Percentiles rank a stretch among this genome's conserved stretches.
These are phyloP conservation scores for Melanotaenia trifasciata DNA, from an alignment of 2,797 vertebrate species.

Conservation along the genomic window DNA sequence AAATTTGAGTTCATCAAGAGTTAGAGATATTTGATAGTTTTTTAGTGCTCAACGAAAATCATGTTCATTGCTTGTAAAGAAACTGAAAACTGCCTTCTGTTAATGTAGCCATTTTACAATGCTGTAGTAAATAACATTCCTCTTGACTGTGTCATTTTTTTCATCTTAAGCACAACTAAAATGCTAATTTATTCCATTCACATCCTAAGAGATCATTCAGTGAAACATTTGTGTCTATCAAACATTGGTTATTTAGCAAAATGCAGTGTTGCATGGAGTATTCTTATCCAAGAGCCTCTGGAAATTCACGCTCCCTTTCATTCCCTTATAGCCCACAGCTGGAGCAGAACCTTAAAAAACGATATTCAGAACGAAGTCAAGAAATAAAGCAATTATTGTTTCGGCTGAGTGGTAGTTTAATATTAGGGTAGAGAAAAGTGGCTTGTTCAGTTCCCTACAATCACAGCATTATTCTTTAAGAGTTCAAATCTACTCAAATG, in stretches of 20 bases:
- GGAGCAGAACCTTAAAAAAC: constrained; percentile 57
- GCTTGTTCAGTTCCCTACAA: constrained; percentile 39
- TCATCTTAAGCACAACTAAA: constrained; percentile 51
- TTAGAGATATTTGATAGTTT: background rate
- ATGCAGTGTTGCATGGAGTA: constrained; percentile 71
- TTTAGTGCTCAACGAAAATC: constrained; percentile 2
- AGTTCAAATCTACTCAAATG: constrained; percentile 53
- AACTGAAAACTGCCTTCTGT: constrained; percentile 18
- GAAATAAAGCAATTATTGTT: constrained; percentile 69
- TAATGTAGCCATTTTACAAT: constrained; percentile 41
- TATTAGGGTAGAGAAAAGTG: constrained; percentile 52
- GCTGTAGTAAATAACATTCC: constrained; percentile 47
- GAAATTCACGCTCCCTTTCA: constrained; percentile 69
- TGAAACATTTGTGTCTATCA: constrained; percentile 74
- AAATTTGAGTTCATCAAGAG: background rate
- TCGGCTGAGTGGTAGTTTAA: constrained; percentile 61
- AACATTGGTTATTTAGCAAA: constrained; percentile 77
- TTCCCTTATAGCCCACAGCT: constrained; percentile 60
- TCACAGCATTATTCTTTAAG: constrained; percentile 38
- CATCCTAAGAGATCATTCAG: constrained; percentile 66
- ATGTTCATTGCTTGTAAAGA: background rate
- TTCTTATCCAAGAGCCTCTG: constrained; percentile 70
- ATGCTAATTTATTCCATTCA: constrained; percentile 77
- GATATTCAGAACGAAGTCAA: constrained; percentile 64
- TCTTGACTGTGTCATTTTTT: constrained; percentile 33